phyloP scores from a whole-genome alignment of 2,113 vertebrate genomes.

The Dromaius novaehollandiae region DNA sequence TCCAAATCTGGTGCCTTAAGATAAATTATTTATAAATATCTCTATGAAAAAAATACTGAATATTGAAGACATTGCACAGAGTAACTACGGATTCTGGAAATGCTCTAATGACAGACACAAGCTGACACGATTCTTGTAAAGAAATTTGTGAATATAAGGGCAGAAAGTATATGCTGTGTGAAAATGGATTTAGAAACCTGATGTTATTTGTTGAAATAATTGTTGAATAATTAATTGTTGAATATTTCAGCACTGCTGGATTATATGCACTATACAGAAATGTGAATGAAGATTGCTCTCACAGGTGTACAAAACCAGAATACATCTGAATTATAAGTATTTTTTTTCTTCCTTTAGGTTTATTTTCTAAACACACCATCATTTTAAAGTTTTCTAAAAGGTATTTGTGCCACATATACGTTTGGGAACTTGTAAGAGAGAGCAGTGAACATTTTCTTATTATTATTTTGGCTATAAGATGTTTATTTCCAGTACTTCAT shows the following conservation, averaged over 20 bases:
- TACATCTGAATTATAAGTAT: background rate
- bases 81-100: background rate
- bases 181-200: background rate
- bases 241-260: too few species aligned
- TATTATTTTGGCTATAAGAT: background rate
- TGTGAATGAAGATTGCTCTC: background rate
- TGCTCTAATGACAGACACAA: background rate
- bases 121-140: background rate
- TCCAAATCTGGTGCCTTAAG: background rate
- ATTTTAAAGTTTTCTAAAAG: background rate
- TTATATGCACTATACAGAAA: too few species aligned
- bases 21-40: background rate
- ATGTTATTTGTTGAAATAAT: background rate
- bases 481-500: too few species aligned
- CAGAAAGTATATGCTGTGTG: background rate
- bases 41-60: background rate
- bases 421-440: background rate
- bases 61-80: background rate
- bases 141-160: background rate
- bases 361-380: background rate
- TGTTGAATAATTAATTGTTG: too few species aligned
- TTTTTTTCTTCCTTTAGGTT: background rate
- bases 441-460: background rate
- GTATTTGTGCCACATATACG: background rate
- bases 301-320: background rate